phyloP scores from a whole-genome alignment of 2,797 vertebrate species.

The Corythornis leucogaster region DNA sequence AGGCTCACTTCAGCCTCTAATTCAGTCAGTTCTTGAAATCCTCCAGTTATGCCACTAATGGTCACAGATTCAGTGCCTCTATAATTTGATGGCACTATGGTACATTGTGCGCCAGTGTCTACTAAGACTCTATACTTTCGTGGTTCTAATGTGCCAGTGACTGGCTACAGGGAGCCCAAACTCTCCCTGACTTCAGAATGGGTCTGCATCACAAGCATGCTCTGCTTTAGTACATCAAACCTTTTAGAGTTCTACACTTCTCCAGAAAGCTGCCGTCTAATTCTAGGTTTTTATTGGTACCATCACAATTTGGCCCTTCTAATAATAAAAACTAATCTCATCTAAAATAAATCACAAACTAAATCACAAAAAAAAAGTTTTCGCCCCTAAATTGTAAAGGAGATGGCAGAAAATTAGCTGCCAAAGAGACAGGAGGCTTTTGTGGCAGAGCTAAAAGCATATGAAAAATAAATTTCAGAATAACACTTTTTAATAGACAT shows the following conservation, averaged over 20 bases:
- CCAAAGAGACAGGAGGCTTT: slow-evolving; percentile 24
- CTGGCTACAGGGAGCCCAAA: background rate
- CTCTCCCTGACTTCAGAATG: background rate
- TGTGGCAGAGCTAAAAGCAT: slow-evolving; percentile 41
- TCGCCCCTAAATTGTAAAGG: background rate
- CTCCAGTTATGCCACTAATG: no score
- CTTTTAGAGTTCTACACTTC: background rate
- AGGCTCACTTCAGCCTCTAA: no score
- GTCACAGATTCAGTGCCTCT: no score
- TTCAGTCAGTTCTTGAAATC: no score
- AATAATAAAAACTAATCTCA: no score
- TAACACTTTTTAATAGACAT: slow-evolving; percentile 52
- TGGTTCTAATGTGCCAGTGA: no score
- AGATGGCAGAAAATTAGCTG: background rate
- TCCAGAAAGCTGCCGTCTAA: background rate
- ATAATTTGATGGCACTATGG: no score
- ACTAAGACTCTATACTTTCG: no score
- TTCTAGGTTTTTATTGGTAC: background rate
- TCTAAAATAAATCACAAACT: background rate
- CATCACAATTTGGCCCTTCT: background rate
- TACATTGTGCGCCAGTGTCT: no score
- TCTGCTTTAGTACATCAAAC: background rate
- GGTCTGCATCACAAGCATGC: background rate
- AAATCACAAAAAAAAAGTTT: background rate
- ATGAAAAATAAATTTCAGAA: slow-evolving; percentile 61